Evolutionary conservation across 1,140 invertebrate species (phyloP).

Genomic region (Cydia splendana): DNA sequence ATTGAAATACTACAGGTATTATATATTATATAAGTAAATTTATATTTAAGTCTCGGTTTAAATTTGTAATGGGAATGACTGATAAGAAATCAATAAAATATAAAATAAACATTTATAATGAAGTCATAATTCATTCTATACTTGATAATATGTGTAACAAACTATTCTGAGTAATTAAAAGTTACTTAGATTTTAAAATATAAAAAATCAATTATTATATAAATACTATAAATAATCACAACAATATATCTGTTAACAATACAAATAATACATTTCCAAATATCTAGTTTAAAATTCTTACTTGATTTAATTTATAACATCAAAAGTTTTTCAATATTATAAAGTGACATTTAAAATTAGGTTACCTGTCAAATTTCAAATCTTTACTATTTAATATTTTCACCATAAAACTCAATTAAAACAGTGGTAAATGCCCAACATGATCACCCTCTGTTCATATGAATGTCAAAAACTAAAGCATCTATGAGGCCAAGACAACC

Average conservation of each 20-base stretch:
- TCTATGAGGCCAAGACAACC: conserved; percentile 46
- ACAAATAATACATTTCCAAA: neutral
- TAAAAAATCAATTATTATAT: no score
- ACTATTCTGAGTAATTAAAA: neutral
- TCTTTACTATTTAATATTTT: neutral
- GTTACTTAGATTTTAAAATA: neutral
- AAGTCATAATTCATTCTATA: neutral
- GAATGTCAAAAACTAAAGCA: conserved; percentile 39
- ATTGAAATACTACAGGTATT: no score
- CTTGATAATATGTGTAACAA: neutral
- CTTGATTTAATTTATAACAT: neutral
- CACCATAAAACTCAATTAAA: neutral
- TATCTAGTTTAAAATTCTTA: neutral
- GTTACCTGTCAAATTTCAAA: conserved; percentile 58
- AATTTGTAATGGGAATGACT: neutral
- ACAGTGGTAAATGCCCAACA: neutral
- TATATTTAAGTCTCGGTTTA: neutral
- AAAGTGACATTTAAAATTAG: conserved; percentile 49
- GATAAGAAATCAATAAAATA: neutral
- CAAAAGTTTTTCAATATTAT: conserved; percentile 7
- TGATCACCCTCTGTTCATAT: conserved; percentile 17
- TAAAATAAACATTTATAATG: neutral
- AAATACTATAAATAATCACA: no score
- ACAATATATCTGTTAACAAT: neutral
- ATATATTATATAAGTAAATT: no score